Evolutionary conservation across 2,797 vertebrate genomes (phyloP).

Genomic region (Cirrhinus mrigala): DNA sequence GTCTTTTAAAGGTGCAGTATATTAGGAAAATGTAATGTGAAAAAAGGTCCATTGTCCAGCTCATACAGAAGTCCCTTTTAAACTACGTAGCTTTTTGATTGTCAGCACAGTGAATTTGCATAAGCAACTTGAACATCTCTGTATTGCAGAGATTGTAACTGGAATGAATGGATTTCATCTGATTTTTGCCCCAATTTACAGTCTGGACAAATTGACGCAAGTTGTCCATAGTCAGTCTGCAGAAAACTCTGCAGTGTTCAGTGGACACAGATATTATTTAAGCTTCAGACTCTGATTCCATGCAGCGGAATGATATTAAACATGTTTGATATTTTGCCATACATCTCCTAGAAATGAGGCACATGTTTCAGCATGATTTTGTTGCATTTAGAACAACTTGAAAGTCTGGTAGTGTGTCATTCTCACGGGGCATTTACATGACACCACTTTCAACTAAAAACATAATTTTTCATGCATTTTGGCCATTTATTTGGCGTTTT

Average conservation of each 20-base stretch:
- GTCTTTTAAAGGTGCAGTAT: background rate
- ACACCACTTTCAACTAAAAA: too few relatives aligned
- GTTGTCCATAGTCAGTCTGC: background rate
- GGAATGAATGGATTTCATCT: too few relatives aligned
- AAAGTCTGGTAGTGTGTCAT: background rate
- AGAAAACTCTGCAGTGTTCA: background rate
- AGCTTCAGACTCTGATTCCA: background rate
- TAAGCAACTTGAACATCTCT: background rate
- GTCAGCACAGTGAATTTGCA: background rate
- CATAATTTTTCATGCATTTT: background rate
- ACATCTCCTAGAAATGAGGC: background rate
- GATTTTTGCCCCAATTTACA: background rate
- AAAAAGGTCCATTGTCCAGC: background rate
- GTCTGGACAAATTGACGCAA: background rate
- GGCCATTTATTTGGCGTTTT: background rate
- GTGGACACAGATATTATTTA: background rate
- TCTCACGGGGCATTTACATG: too few relatives aligned
- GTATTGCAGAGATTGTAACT: background rate
- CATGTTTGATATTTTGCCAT: background rate
- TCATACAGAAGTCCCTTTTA: background rate
- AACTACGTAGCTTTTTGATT: background rate
- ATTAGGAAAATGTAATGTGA: background rate
- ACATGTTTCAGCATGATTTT: too few relatives aligned
- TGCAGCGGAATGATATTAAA: background rate
- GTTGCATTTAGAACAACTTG: too few relatives aligned